phyloP scores from a whole-genome alignment of 1,140 invertebrate species.

The Anastatus disparis region DNA sequence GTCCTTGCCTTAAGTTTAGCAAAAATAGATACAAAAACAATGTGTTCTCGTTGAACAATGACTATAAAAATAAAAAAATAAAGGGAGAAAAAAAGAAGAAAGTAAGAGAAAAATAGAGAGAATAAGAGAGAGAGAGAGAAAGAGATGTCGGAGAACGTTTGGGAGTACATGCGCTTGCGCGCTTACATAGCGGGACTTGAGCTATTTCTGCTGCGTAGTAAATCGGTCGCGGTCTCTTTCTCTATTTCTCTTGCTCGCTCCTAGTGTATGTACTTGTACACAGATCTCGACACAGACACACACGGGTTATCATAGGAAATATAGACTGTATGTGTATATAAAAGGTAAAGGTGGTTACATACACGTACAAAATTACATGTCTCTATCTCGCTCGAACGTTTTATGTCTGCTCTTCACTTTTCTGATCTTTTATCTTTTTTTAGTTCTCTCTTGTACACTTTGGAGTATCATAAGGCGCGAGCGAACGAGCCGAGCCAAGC shows the following conservation, averaged over 20 bases:
- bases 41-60: no score
- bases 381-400: slow-evolving; percentile 37
- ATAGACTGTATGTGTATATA: no score
- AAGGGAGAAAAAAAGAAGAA: neutral
- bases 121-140: neutral
- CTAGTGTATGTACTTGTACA: no score
- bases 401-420: slow-evolving; percentile 4
- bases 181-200: slow-evolving; percentile 27
- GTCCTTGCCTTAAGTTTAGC: no score
- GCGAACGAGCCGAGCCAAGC: no score
- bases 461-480: no score
- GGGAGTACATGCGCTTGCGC: neutral
- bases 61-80: neutral
- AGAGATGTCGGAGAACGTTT: neutral
- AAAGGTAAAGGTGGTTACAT: no score
- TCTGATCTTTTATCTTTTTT: no score
- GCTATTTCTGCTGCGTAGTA: slow-evolving; percentile 38
- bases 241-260: neutral
- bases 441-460: no score
- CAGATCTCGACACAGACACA: neutral
- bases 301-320: no score
- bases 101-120: neutral
- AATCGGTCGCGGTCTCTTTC: slow-evolving; percentile 27
- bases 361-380: no score
- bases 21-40: no score